Percentiles rank a stretch among this genome's conserved stretches.
These are phyloP conservation scores for Troilus luridus DNA, from an alignment of 2,888 invertebrate species.

Conservation along the genomic window DNA sequence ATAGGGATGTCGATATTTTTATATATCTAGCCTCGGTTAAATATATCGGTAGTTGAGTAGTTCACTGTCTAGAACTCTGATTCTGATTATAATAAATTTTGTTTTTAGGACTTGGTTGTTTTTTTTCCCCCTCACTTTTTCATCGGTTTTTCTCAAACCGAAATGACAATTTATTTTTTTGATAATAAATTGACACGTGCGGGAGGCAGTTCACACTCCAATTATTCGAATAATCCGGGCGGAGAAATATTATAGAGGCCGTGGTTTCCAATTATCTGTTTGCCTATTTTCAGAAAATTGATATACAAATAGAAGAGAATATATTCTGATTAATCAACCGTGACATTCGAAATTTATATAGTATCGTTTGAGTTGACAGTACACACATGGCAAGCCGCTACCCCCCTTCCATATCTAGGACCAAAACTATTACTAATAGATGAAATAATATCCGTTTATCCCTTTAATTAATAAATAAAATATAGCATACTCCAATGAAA, in stretches of 20 bases:
- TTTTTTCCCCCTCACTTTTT: background rate
- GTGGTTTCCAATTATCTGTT: constrained; percentile 19
- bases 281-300: constrained; percentile 42
- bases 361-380: background rate
- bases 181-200: background rate
- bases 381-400: background rate
- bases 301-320: background rate
- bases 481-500: no score
- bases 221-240: background rate
- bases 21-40: no score
- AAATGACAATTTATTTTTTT: constrained; percentile 3
- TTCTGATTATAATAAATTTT: no score
- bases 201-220: constrained; percentile 16
- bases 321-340: constrained; percentile 9
- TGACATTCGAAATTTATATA: constrained; percentile 14
- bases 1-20: no score
- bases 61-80: no score
- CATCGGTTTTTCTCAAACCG: background rate
- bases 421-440: background rate
- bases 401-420: background rate
- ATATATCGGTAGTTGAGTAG: no score
- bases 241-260: constrained; percentile 2
- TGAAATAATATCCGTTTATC: background rate
- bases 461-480: background rate
- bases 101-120: background rate